Base-by-base conservation (phyloP, 2,888 invertebrate genomes). In the Leptarthrus brevirostris region DNA sequence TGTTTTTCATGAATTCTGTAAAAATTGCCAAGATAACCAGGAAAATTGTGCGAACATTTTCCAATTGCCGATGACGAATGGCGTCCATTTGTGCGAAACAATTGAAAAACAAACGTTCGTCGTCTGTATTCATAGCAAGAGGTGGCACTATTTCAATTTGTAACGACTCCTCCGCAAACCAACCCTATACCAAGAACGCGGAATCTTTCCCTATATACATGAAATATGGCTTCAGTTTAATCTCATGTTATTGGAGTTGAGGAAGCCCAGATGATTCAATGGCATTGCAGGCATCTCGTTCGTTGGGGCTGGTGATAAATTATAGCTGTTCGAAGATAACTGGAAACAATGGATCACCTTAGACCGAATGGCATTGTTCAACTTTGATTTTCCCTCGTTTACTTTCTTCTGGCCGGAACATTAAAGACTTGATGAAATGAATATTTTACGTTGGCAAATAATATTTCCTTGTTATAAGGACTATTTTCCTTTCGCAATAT, bases 101-200 rank as follows among this genome's bases (percentile, higher is more conserved):
- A 64, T 47, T 22, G 40, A 64, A 64, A 44, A 20, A 64, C 16
- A 44, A 64, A 47, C 40, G 26, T 12, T 20, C 10, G 14, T 20
- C 16, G 64, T 54, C 26, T 24, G 22, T 44, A 64, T 24, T 16
- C 26, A 40, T 16, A 24, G 2, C 14, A n/a, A n/a, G 44, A n/a
- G 20, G 44, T 61, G 61, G 61, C 18, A n/a, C 40, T 47, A 47
- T 64, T 64, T 44, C 64, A 64, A 64, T 64, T 64, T 64, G 44
- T 64, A 22, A 44, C 22, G 26, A 24, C 24, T n/a, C 47, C 44
- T 47, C 20, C 18, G 16, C 44, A 36, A n/a, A 61, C 36, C 22
- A 22, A 64, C 64, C 44, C 64, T 47, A 16, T 12, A 16, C 64
- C 14, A 47, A 44, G 24, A 64, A 24, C 44, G 64, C 26, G 14